Evolutionary conservation across 2,888 invertebrate genomes (phyloP).

Genomic region (Eucriotettix oculatus): DNA sequence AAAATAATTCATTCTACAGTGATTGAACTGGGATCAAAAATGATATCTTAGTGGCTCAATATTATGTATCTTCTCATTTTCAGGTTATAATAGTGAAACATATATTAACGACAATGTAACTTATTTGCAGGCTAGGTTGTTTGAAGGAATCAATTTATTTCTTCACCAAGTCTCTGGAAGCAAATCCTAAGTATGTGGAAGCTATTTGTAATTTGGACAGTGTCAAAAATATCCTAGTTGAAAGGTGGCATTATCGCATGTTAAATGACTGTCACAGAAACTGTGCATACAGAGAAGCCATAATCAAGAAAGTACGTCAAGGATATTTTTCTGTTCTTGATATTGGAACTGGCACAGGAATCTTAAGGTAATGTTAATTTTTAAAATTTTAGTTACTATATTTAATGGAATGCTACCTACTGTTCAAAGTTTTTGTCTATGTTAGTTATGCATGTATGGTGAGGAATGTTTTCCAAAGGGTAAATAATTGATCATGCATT

Average conservation of each 20-base stretch:
- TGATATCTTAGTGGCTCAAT: no score
- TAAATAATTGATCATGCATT: no score
- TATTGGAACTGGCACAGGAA: slow-evolving; percentile 61
- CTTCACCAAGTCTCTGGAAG: slow-evolving; percentile 34
- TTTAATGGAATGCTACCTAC: no score
- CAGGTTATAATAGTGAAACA: no score
- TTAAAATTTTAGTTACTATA: background rate
- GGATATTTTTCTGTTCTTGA: slow-evolving; percentile 45
- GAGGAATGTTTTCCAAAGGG: no score
- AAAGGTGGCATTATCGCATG: slow-evolving; percentile 73
- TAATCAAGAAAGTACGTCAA: slow-evolving; percentile 32
- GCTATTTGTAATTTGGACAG: slow-evolving; percentile 51
- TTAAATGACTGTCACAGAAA: slow-evolving; percentile 58
- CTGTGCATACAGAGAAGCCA: slow-evolving; percentile 43
- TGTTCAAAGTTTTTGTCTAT: no score
- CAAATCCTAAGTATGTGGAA: slow-evolving; percentile 33
- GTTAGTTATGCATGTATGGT: no score
- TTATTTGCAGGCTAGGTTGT: slow-evolving; percentile 33
- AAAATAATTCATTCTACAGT: no score
- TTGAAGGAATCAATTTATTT: slow-evolving; percentile 37
- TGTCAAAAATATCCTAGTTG: slow-evolving; percentile 47
- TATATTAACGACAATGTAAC: background rate
- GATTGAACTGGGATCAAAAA: no score
- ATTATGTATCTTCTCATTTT: no score
- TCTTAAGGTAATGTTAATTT: slow-evolving; percentile 33